Evolutionary conservation across 2,888 invertebrate species (phyloP).

Genomic region (Eilema depressum): DNA sequence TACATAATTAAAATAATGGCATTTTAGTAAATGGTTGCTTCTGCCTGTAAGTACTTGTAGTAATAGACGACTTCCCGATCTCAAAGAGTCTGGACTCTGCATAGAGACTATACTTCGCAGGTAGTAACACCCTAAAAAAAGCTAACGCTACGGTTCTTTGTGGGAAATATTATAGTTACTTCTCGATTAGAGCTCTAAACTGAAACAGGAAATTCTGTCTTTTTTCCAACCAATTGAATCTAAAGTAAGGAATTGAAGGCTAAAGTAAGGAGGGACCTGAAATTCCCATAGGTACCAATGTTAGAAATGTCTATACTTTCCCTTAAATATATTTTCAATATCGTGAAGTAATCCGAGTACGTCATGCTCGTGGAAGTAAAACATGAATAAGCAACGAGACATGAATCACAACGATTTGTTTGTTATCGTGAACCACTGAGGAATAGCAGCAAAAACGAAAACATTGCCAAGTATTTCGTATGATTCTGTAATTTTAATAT

Average conservation of each 20-base stretch:
- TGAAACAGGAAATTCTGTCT: neutral
- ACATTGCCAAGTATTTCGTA: slow-evolving; percentile 3
- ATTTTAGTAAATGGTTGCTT: neutral
- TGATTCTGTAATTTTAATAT: slow-evolving; percentile 18
- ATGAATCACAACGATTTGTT: slow-evolving; percentile 19
- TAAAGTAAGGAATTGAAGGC: neutral
- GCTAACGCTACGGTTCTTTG: neutral
- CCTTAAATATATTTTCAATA: slow-evolving; percentile 9
- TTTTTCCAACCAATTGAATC: neutral
- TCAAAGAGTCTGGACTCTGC: no score
- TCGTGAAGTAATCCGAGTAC: slow-evolving; percentile 7
- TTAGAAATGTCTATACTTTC: neutral
- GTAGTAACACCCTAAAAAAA: neutral
- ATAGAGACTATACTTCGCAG: no score
- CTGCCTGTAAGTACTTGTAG: no score
- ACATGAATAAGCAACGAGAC: slow-evolving; percentile 14
- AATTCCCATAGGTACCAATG: neutral
- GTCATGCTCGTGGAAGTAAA: slow-evolving; percentile 7
- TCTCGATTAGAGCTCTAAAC: neutral
- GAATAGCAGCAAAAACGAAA: slow-evolving; percentile 16
- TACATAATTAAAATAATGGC: neutral
- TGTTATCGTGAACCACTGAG: slow-evolving; percentile 16
- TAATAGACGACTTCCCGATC: no score
- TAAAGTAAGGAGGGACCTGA: neutral
- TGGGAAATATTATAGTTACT: neutral